A percentile compares a stretch with the other conserved stretches of the same genome.
phyloP scores from a whole-genome alignment of 2,113 vertebrate genomes.

The Ammospiza nelsoni region DNA sequence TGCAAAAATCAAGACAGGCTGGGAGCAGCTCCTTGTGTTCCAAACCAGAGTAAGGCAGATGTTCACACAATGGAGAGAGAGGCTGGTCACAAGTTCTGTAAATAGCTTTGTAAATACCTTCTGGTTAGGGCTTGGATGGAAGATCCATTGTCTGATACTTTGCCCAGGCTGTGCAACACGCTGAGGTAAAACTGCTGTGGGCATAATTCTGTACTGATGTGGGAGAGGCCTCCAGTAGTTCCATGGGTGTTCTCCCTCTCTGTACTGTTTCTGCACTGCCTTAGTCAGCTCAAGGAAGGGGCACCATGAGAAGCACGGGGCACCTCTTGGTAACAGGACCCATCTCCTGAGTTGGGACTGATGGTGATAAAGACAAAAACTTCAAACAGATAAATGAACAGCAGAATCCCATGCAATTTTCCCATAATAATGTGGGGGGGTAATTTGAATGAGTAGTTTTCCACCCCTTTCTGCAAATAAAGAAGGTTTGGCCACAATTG shows the following conservation, averaged over 20 bases:
- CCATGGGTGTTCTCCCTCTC: not conserved
- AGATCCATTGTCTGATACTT: not conserved
- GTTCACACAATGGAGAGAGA: fast-evolving
- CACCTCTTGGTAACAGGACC: not conserved
- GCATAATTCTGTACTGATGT: not conserved
- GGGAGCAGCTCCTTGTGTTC: not conserved
- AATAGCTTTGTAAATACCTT: not conserved
- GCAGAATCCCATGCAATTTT: not conserved
- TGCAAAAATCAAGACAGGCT: not conserved
- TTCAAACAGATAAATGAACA: not conserved
- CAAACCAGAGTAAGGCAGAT: not conserved
- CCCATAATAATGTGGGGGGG: fast-evolving
- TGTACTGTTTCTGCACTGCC: not conserved
- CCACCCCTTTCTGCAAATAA: not conserved
- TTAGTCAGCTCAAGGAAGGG: not conserved
- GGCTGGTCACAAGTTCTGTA: not conserved
- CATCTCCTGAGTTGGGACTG: not conserved
- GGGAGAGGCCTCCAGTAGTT: not conserved
- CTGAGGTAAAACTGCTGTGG: not conserved
- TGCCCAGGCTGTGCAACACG: not conserved
- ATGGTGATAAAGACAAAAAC: not conserved
- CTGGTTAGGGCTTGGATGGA: not conserved
- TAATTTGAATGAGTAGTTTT: not conserved
- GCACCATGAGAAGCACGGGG: not conserved
- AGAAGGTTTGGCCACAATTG: not conserved